Conservation (phyloP, 1,140 invertebrate species). For the Gryllus bimaculatus region DNA sequence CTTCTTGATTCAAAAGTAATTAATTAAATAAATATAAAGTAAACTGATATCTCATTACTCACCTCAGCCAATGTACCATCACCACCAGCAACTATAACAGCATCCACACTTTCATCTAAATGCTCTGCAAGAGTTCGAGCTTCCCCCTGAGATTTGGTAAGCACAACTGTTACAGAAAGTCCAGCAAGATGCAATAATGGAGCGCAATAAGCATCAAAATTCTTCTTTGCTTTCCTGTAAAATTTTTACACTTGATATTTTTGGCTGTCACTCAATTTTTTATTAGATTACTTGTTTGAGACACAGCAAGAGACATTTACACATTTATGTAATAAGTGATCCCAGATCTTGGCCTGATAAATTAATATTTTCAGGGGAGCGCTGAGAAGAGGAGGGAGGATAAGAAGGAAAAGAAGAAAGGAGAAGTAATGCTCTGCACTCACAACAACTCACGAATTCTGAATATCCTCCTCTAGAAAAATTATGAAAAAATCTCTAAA, state of each 20-base stretch:
- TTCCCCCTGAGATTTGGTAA: constrained; percentile 78
- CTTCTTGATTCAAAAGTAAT: too few species aligned
- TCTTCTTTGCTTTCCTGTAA: constrained; percentile 49
- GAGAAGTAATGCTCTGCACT: too few species aligned
- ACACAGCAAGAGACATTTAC: background rate
- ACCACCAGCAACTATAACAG: constrained; percentile 83
- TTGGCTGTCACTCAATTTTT: background rate
- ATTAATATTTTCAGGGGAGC: background rate
- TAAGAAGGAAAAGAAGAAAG: background rate
- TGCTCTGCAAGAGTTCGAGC: constrained; percentile 61
- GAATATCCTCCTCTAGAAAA: too few species aligned
- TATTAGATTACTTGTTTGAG: background rate
- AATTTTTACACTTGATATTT: background rate
- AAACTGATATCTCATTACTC: constrained; percentile 11
- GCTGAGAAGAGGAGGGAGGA: background rate
- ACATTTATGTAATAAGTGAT: background rate
- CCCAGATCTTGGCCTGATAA: background rate
- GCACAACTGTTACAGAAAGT: constrained; percentile 63
- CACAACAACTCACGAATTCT: too few species aligned
- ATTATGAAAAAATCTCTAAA: too few species aligned
- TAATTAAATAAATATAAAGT: too few species aligned
- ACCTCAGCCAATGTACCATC: constrained; percentile 86
- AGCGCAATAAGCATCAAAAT: constrained; percentile 87
- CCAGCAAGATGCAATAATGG: constrained; percentile 86
- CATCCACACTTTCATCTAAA: constrained; percentile 63